Conservation (phyloP, 2,888 invertebrate species). For the Mamestra brassicae region DNA sequence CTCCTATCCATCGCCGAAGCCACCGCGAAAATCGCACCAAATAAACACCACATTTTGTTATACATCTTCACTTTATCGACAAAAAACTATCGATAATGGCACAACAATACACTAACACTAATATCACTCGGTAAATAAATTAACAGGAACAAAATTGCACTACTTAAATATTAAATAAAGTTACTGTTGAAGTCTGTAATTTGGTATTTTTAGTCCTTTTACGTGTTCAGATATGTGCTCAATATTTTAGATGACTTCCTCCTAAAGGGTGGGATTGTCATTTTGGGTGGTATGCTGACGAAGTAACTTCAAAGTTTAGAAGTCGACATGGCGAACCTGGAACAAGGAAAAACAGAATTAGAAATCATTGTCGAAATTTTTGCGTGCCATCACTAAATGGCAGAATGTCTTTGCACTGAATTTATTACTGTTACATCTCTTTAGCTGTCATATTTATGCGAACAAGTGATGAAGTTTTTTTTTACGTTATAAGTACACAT, state of each 20-base stretch:
- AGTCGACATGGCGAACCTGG: slow-evolving; percentile 76
- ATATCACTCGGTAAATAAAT: slow-evolving; percentile 83
- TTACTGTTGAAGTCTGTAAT: slow-evolving; percentile 67
- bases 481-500: no score
- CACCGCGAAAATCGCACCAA: slow-evolving; percentile 74
- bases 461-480: no score
- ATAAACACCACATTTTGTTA: slow-evolving; percentile 77
- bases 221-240: slow-evolving; percentile 86
- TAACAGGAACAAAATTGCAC: slow-evolving; percentile 74
- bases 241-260: slow-evolving; percentile 83
- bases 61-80: slow-evolving; percentile 71
- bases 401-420: no score
- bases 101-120: slow-evolving; percentile 82
- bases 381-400: no score
- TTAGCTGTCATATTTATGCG: no score
- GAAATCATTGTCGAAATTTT: neutral
- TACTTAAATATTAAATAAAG: slow-evolving; percentile 62
- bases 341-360: slow-evolving; percentile 74
- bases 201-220: slow-evolving; percentile 64
- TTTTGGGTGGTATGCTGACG: slow-evolving; percentile 78
- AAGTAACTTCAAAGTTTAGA: slow-evolving; percentile 58
- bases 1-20: slow-evolving; percentile 82
- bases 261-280: slow-evolving; percentile 81
- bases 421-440: no score
- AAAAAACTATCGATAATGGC: slow-evolving; percentile 69